Evolutionary conservation across 1,140 invertebrate genomes (phyloP).

Genomic region (Eueides isabella): DNA sequence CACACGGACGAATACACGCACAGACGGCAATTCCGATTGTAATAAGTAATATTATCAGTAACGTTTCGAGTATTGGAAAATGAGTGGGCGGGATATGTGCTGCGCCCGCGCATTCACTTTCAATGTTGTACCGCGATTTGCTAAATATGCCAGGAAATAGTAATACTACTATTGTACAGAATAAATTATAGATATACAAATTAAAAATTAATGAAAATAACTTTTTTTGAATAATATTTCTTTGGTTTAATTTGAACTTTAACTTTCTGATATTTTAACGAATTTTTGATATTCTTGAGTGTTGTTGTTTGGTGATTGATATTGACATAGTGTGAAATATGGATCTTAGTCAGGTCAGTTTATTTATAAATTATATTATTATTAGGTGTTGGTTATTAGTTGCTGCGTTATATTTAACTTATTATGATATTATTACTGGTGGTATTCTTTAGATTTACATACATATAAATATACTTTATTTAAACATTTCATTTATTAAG

Average conservation of each 20-base stretch:
- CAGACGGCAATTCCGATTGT: not conserved
- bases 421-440: not conserved
- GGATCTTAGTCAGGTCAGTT: constrained; percentile 6
- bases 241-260: not conserved
- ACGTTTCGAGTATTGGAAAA: not conserved
- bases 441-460: not conserved
- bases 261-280: not conserved
- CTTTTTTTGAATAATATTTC: not conserved
- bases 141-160: not conserved
- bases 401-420: not conserved
- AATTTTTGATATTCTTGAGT: not conserved
- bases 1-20: not conserved
- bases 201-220: not conserved
- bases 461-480: not conserved
- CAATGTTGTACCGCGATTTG: not conserved
- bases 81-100: not conserved
- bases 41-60: constrained; percentile 1
- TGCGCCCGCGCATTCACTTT: constrained; percentile 6
- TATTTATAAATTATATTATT: not conserved
- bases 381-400: not conserved
- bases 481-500: too few relatives aligned
- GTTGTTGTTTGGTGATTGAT: not conserved
- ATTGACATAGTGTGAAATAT: not conserved
- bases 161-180: not conserved
- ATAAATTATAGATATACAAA: not conserved